Base-by-base conservation (phyloP, 2,888 invertebrate species). In the Drosophila nigricruria region DNA sequence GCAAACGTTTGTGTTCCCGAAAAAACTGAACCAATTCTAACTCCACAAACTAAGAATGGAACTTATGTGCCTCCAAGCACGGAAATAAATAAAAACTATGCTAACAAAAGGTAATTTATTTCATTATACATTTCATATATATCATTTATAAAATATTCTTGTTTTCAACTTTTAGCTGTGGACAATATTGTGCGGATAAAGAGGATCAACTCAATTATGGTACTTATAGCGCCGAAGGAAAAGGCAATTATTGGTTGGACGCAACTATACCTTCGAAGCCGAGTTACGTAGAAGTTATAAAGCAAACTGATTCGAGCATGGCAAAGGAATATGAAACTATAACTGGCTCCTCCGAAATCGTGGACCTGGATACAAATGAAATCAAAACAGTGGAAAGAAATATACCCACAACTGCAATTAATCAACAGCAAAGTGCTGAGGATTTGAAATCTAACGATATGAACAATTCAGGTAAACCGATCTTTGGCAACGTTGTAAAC, bases 361-460 rank as follows among this genome's bases (percentile, higher is more conserved):
- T 92, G 8, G 93, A 93, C 59, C 82, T 93, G 70, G 93, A 93
- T 77, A 93, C 93, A 53, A 93, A 93, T 71, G 93, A 93, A 86
- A 93, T 93, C n/a, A 92, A 92, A 76, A 92, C 91, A 9, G 88
- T 92, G 9, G 92, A 92, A 80, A 89, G 92, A 5, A 89, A 84
- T 43, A 88, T 91, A 18, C 89, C 85, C 57, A 63, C 82, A 42
- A 69, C 72, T 36, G 52, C 65, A 23, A 45, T 74, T 57, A 69
- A 66, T 56, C 76, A 65, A 62, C 71, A 68, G 50, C 61, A 64
- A 52, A 70, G 64, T 60, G 66, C 47, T 53, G 42, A 77, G 30
- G 58, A 76, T 4, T 54, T 58, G 10, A 80, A 70, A 18, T 9
- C 59, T 5, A 50, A 36, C n/a, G 83, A 81, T 5, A 69, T 71